These are phyloP conservation scores for Andricus quercusramuli DNA, from an alignment of 2,888 invertebrate genomes.

Conservation along the genomic window DNA sequence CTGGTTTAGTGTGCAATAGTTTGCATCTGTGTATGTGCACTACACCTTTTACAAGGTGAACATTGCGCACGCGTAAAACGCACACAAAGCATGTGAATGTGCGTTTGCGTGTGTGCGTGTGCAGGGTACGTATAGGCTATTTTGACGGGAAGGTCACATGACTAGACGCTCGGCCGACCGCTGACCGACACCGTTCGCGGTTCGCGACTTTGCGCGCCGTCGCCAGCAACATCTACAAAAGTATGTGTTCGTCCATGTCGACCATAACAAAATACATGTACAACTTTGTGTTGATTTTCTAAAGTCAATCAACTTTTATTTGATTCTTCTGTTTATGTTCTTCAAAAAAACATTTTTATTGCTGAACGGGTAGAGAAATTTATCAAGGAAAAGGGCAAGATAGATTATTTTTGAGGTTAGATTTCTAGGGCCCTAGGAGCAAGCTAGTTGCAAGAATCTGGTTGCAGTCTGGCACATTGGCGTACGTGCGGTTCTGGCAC, in stretches of 20 bases:
- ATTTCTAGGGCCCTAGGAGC: too few species aligned
- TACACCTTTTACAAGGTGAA: neutral
- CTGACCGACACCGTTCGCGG: conserved; percentile 46
- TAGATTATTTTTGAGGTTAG: too few species aligned
- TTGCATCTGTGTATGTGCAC: neutral
- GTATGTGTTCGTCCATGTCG: conserved; percentile 21
- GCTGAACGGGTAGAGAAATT: neutral
- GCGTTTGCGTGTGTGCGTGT: conserved; percentile 53
- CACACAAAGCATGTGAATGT: conserved; percentile 44
- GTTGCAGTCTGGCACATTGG: too few species aligned
- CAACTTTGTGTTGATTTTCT: conserved; percentile 1
- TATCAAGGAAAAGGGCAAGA: neutral
- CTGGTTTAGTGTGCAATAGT: neutral
- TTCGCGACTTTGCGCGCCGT: conserved; percentile 42
- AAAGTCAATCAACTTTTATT: neutral
- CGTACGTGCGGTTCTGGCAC: too few species aligned
- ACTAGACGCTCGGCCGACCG: conserved; percentile 80
- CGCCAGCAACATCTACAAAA: conserved; percentile 23
- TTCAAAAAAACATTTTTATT: neutral
- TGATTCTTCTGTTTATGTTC: neutral
- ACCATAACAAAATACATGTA: conserved; percentile 38
- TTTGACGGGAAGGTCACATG: conserved; percentile 92
- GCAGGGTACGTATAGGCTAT: conserved; percentile 80
- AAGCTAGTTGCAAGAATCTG: too few species aligned
- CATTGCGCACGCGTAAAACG: conserved; percentile 22